Conservation (phyloP, 2,888 invertebrate species). For the Junonia oenone region DNA sequence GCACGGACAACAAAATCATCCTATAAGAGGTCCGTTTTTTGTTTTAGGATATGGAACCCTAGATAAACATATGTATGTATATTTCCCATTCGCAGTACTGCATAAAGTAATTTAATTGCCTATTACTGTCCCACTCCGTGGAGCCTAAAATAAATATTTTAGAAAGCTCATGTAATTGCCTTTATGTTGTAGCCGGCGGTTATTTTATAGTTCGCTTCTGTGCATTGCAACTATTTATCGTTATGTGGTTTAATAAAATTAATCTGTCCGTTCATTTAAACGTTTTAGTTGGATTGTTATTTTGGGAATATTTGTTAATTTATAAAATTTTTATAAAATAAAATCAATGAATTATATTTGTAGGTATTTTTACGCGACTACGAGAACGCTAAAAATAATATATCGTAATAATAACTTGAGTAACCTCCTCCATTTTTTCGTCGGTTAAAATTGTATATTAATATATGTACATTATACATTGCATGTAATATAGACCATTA, state of each 20-base stretch:
- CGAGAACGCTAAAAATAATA: too few relatives aligned
- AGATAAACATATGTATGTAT: too few relatives aligned
- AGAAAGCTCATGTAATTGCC: conserved; percentile 12
- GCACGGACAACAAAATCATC: too few relatives aligned
- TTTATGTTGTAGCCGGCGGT: conserved; percentile 12
- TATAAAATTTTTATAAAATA: not conserved
- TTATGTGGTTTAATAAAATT: conserved; percentile 1
- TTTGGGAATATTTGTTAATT: not conserved
- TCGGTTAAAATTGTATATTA: too few relatives aligned
- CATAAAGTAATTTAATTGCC: conserved; percentile 20
- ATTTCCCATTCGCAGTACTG: conserved; percentile 7
- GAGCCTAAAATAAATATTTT: conserved; percentile 20
- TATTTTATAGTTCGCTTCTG: conserved; percentile 13
- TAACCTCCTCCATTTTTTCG: too few relatives aligned
- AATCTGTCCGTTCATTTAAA: not conserved
- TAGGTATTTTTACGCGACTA: too few relatives aligned
- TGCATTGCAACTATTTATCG: conserved; percentile 1
- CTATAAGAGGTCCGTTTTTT: too few relatives aligned
- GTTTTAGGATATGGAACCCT: too few relatives aligned
- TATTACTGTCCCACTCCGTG: conserved; percentile 13
- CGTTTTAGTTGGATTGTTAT: not conserved
- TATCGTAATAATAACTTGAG: too few relatives aligned
- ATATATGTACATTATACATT: too few relatives aligned
- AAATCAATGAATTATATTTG: too few relatives aligned
- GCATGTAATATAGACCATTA: too few relatives aligned